Conservation (phyloP, 2,113 vertebrate species). For the Trogon melanurus region DNA sequence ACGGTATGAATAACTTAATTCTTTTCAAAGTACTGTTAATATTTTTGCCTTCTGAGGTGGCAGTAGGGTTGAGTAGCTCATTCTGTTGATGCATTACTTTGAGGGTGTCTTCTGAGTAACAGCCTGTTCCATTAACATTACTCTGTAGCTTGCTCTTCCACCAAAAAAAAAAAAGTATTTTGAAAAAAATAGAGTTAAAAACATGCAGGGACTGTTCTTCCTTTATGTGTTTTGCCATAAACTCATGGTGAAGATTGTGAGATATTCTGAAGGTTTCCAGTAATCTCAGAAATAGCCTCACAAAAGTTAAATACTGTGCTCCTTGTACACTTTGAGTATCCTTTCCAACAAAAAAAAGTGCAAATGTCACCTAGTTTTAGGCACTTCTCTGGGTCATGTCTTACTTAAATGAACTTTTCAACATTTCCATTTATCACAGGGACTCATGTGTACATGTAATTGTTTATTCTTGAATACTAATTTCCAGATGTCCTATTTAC, state of each 20-base stretch:
- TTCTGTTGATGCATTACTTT: background rate
- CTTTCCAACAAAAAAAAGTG: background rate
- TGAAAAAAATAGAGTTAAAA: too few species aligned
- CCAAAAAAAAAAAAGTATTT: background rate
- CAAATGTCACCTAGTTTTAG: background rate
- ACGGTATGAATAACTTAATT: conserved; percentile 4
- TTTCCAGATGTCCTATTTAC: background rate
- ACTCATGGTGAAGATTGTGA: background rate
- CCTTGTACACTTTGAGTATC: background rate
- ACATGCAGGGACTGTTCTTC: fast-evolving
- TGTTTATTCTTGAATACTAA: background rate
- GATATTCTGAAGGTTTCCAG: background rate
- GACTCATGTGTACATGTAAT: background rate
- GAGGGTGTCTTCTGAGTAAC: background rate
- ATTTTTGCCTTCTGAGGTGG: background rate
- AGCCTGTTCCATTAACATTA: background rate
- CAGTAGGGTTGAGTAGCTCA: background rate
- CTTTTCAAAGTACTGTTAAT: background rate
- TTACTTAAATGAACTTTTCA: background rate
- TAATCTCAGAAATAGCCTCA: background rate
- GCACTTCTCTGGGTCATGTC: background rate
- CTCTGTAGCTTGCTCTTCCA: background rate
- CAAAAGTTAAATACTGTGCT: background rate
- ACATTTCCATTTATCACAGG: background rate
- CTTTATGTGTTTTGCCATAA: background rate